Conservation (phyloP, 2,113 vertebrate genomes). For the mouse (Mus musculus) region DNA sequence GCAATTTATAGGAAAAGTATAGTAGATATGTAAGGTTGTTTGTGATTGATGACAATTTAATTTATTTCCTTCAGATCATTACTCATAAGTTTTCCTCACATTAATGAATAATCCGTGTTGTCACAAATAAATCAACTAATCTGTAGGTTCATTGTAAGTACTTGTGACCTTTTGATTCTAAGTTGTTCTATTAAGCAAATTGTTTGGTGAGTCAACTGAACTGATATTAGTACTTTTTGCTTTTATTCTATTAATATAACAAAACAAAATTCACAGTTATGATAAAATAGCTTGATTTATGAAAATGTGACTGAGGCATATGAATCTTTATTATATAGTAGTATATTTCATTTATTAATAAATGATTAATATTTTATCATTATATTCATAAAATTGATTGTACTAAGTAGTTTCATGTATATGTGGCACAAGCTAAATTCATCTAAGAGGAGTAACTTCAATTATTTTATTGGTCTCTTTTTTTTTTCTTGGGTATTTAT, state of each 20-base stretch:
- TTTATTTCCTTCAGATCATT: conserved; percentile 4
- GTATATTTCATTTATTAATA: neutral
- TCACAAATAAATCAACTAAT: neutral
- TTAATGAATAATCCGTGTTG: neutral
- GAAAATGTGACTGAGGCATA: neutral
- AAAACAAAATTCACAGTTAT: neutral
- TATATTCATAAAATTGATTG: neutral
- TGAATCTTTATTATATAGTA: neutral
- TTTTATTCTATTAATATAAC: neutral
- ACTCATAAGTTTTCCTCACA: neutral
- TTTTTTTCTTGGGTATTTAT: too few relatives aligned
- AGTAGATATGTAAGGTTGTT: neutral
- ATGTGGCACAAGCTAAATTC: neutral
- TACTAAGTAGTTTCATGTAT: neutral
- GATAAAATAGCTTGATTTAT: conserved; percentile 1
- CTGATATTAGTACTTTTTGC: neutral
- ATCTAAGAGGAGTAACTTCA: neutral
- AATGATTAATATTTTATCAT: conserved; percentile 20
- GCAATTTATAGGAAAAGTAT: neutral
- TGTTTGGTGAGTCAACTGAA: neutral
- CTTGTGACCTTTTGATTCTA: neutral
- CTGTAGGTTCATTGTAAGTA: neutral
- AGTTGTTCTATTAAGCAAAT: neutral
- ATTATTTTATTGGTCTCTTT: too few relatives aligned
- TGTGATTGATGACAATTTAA: conserved; percentile 23